Percentiles rank a stretch among this genome's conserved stretches.
Evolutionary conservation across 2,888 invertebrate species (phyloP).

Genomic region (Autographa pulchrina): DNA sequence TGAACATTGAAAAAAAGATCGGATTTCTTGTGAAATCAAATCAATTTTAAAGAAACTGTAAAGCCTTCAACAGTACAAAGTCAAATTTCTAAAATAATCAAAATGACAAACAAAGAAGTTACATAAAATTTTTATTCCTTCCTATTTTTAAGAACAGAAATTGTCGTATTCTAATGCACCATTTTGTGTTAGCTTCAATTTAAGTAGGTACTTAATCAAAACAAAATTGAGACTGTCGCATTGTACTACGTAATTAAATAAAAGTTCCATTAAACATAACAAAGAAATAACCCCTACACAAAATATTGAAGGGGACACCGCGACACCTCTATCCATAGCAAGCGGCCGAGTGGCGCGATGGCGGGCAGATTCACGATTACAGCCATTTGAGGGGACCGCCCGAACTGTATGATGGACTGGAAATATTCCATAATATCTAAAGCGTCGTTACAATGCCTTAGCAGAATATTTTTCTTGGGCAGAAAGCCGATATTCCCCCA

Average conservation of each 20-base stretch:
- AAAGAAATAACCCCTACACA: slow-evolving; percentile 60
- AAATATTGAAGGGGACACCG: slow-evolving; percentile 68
- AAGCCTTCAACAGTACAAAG: not conserved
- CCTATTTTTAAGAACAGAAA: not conserved
- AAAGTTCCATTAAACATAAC: slow-evolving; percentile 59
- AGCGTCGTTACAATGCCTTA: slow-evolving; percentile 87
- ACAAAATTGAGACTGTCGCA: slow-evolving; percentile 16
- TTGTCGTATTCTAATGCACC: not conserved
- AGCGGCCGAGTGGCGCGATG: slow-evolving; percentile 74
- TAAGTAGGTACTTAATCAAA: not conserved
- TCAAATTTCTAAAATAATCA: not conserved
- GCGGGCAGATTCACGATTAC: slow-evolving; percentile 79
- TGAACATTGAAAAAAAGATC: not conserved
- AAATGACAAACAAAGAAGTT: not conserved
- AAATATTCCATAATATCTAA: slow-evolving; percentile 87
- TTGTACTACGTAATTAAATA: slow-evolving; percentile 45
- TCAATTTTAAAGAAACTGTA: not conserved
- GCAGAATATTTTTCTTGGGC: slow-evolving; percentile 88
- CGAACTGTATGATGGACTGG: slow-evolving; percentile 84
- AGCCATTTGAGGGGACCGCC: slow-evolving; percentile 80
- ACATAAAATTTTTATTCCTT: not conserved
- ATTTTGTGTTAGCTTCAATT: not conserved
- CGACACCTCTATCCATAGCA: slow-evolving; percentile 63
- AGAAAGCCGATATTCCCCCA: slow-evolving; percentile 90
- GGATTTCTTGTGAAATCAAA: not conserved